Conservation (phyloP, 2,113 vertebrate genomes). For the Antennarius striatus region DNA sequence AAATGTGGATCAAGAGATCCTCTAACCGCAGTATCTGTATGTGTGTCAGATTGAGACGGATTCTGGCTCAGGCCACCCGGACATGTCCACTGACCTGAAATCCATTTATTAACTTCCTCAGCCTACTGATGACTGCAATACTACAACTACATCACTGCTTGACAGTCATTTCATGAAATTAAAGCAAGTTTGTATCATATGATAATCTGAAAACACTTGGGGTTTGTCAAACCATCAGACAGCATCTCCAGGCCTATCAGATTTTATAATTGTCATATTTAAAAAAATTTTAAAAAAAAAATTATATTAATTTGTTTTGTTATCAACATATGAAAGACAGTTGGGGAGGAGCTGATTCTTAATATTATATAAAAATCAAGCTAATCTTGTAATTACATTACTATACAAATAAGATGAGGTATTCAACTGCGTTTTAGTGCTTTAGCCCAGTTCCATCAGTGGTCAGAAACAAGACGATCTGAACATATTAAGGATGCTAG, state of each 20-base stretch:
- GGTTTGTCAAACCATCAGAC: conserved; percentile 54
- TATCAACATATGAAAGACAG: conserved; percentile 52
- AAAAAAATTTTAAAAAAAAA: too few relatives aligned
- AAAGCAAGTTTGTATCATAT: conserved; percentile 13
- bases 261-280: conserved; percentile 45
- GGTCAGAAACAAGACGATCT: conserved; percentile 42
- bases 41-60: conserved; percentile 12
- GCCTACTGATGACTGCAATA: conserved; percentile 8
- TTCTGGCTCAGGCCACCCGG: conserved; percentile 18
- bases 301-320: conserved; percentile 58
- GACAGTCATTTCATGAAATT: neutral
- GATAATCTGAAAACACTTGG: conserved; percentile 47
- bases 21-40: conserved; percentile 29
- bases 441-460: conserved; percentile 45
- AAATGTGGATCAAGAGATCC: conserved; percentile 37
- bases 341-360: conserved; percentile 27
- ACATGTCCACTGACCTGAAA: conserved; percentile 28
- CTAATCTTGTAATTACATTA: conserved; percentile 64
- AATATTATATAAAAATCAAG: conserved; percentile 47
- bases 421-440: conserved; percentile 41
- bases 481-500: conserved; percentile 14
- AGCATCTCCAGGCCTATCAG: conserved; percentile 36
- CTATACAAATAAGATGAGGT: conserved; percentile 40
- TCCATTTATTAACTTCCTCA: conserved; percentile 15
- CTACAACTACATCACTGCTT: neutral